Conservation (phyloP, 1,140 invertebrate species). For the Tribolium castaneum region DNA sequence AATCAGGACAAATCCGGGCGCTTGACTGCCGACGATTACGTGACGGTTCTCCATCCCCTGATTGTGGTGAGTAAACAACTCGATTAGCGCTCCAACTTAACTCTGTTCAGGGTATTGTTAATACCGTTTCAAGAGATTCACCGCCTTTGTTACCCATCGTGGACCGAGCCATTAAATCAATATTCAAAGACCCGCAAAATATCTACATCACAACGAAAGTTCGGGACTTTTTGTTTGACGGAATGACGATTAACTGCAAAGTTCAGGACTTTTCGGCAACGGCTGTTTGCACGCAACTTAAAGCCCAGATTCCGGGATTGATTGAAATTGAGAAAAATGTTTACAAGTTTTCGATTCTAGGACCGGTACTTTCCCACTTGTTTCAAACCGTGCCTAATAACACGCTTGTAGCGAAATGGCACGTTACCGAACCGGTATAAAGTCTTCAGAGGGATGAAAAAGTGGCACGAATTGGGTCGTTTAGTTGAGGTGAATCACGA, state of each 20-base stretch:
- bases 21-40: constrained; percentile 77
- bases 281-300: constrained; percentile 74
- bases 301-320: constrained; percentile 70
- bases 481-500: constrained; percentile 73
- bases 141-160: constrained; percentile 72
- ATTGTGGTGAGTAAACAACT: constrained; percentile 65
- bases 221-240: constrained; percentile 77
- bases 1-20: constrained; percentile 70
- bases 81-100: neutral
- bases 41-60: constrained; percentile 72
- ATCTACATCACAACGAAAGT: constrained; percentile 73
- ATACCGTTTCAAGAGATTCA: constrained; percentile 64
- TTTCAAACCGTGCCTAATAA: neutral
- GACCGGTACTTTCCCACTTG: constrained; percentile 65
- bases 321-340: constrained; percentile 69
- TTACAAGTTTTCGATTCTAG: constrained; percentile 77
- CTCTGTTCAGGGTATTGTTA: constrained; percentile 62
- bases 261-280: constrained; percentile 76
- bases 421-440: constrained; percentile 70
- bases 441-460: constrained; percentile 71
- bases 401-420: constrained; percentile 64
- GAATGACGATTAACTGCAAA: constrained; percentile 76
- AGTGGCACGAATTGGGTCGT: constrained; percentile 66
- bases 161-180: constrained; percentile 67
- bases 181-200: constrained; percentile 73